Conservation (phyloP, 2,888 invertebrate species). For the Yponomeuta cagnagella region DNA sequence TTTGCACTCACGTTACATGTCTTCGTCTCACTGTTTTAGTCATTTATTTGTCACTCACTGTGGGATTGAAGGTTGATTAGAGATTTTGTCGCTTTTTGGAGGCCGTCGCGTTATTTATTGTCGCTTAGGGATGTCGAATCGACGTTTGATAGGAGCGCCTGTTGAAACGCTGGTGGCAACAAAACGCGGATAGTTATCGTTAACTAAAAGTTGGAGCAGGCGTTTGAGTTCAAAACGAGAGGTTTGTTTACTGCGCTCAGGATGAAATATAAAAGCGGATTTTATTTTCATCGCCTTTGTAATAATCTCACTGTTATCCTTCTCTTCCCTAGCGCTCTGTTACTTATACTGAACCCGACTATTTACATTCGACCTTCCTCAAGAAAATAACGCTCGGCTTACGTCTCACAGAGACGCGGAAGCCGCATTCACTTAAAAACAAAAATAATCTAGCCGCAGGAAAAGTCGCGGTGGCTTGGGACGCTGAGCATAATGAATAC, state of each 20-base stretch:
- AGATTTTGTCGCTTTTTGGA: neutral
- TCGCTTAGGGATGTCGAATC: neutral
- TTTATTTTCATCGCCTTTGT: neutral
- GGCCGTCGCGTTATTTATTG: slow-evolving; percentile 7
- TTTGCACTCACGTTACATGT: slow-evolving; percentile 2
- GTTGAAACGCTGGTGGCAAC: slow-evolving; percentile 37
- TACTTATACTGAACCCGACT: neutral
- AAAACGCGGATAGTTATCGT: slow-evolving; percentile 17
- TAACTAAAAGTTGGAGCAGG: neutral
- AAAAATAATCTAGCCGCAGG: slow-evolving; percentile 8
- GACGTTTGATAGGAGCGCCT: slow-evolving; percentile 28
- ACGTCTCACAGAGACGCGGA: neutral
- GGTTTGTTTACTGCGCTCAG: neutral
- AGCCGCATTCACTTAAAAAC: slow-evolving; percentile 9
- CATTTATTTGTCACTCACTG: slow-evolving; percentile 3
- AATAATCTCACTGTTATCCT: neutral
- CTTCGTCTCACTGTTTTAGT: neutral
- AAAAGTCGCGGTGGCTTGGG: slow-evolving; percentile 3
- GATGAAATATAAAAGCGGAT: neutral
- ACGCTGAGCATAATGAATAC: slow-evolving; percentile 22
- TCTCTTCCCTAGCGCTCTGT: neutral
- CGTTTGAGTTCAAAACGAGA: neutral
- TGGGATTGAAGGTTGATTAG: neutral
- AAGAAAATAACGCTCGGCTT: slow-evolving; percentile 11
- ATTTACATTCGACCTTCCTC: slow-evolving; percentile 4